A percentile compares a stretch with the other conserved stretches of the same genome.
These are phyloP conservation scores for Dipodomys stephensi DNA, from an alignment of 2,113 vertebrate species.

Conservation along the genomic window DNA sequence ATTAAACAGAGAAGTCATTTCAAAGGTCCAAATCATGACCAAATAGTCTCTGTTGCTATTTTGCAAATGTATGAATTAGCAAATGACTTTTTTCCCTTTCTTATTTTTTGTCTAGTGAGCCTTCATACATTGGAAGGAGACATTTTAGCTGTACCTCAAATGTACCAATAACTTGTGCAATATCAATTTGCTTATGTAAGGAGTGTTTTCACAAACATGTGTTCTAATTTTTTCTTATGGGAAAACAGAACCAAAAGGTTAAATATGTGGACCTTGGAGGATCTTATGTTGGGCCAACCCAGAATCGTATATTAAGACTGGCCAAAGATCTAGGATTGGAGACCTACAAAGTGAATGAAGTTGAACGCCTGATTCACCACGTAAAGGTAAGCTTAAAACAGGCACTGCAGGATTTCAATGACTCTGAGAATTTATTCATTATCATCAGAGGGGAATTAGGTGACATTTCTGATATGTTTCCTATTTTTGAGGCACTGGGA, in stretches of 20 bases:
- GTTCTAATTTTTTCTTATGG: constrained; percentile 39
- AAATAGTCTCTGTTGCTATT: not conserved
- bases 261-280: constrained; percentile 98
- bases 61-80: constrained; percentile 36
- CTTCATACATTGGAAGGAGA: constrained; percentile 14
- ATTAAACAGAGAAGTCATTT: constrained; percentile 3
- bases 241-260: constrained; percentile 93
- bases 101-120: not conserved
- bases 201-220: constrained; percentile 35
- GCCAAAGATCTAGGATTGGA: constrained; percentile 94
- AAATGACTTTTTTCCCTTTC: not conserved
- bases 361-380: constrained; percentile 92
- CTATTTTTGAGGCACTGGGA: no score
- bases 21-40: constrained; percentile 10
- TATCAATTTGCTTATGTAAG: constrained; percentile 38
- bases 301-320: constrained; percentile 95
- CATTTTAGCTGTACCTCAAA: not conserved
- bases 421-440: constrained; percentile 37
- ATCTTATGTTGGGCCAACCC: constrained; percentile 97
- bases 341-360: constrained; percentile 98
- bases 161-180: not conserved
- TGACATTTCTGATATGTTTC: not conserved
- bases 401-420: not conserved
- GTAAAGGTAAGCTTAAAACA: constrained; percentile 90
- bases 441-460: not conserved